Base-by-base conservation (phyloP, 1,140 invertebrate species). In the Drosophila miranda region DNA sequence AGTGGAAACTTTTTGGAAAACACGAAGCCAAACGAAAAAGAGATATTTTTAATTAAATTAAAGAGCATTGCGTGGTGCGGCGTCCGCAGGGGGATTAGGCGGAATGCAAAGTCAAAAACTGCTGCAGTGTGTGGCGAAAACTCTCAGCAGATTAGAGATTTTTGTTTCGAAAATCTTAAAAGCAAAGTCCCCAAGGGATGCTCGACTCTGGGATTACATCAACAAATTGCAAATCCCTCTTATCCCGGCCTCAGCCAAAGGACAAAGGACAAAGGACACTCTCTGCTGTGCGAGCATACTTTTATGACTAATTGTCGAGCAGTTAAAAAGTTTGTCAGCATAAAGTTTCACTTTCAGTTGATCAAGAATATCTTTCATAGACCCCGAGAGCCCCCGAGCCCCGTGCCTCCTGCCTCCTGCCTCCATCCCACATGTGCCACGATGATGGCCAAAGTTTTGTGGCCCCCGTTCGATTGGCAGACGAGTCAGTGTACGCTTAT, bases 1-100 rank as follows among this genome's bases (percentile, higher is more conserved):
- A 19, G 23, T 42, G 50, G 26, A 51, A 80, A 67, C 51, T 79
- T 77, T 82, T 70, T 54, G 75, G 70, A 57, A 71, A 83, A 63
- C 64, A 69, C 53, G 58, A 83, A 78, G 45, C 71, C 50, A 38
- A 52, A 63, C 45, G 58, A 64, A 23, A 52, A 60, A 48, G 58
- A 64, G 46, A 60, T 86, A 76, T 84, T 86, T 84, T 84, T 86
- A 81, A 84, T 84, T 86, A 63, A 86, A 84, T 81, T 74, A 84
- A 81, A 84, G 77, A 60, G 71, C 56, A 83, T 67, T 81, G 78
- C 76, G 78, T 53, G 49, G 30, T 9, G 52, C 41, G 19, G 45
- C 6, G 21, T 9, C 52, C 41, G 16, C 26, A 19, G 21, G 14
- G 43, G 46, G 30, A 44, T 23, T 9, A 28, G 51, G 6, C 19